A percentile compares a stretch with the other conserved stretches of the same genome.
These are phyloP conservation scores for Herpetotheres cachinnans DNA, from an alignment of 2,113 vertebrate species.

Conservation along the genomic window DNA sequence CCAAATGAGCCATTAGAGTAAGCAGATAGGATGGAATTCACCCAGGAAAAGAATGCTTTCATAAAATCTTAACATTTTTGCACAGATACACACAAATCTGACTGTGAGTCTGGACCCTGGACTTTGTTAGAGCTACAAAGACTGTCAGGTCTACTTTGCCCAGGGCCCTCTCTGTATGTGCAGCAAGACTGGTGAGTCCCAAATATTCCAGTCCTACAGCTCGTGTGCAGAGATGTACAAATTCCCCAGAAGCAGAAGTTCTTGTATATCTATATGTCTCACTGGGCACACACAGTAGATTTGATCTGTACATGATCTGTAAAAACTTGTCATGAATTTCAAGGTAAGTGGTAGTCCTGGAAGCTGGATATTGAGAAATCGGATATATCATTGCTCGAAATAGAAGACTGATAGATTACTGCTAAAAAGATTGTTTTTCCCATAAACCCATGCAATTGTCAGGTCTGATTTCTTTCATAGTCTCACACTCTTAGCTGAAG, in stretches of 20 bases:
- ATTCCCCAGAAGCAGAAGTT: not conserved
- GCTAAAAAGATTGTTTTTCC: not conserved
- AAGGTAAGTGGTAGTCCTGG: not conserved
- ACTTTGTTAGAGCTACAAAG: not conserved
- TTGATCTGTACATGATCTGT: not conserved
- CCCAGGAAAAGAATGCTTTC: not conserved
- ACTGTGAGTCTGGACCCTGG: not conserved
- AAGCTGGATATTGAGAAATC: not conserved
- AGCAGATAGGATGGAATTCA: not conserved
- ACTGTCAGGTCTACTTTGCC: not conserved
- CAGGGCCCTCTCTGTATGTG: not conserved
- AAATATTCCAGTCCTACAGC: not conserved
- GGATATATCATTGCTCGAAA: not conserved
- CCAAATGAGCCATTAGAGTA: not conserved
- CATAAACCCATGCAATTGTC: not conserved
- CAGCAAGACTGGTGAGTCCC: not conserved
- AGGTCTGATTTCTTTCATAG: not conserved
- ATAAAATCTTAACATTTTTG: not conserved
- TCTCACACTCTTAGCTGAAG: not conserved
- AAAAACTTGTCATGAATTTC: not conserved
- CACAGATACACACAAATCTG: not conserved
- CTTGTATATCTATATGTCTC: not conserved
- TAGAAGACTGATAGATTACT: not conserved
- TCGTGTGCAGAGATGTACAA: not conserved
- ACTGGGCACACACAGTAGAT: not conserved